Evolutionary conservation across 2,113 vertebrate genomes (phyloP).

Genomic region (Carassius auratus): DNA sequence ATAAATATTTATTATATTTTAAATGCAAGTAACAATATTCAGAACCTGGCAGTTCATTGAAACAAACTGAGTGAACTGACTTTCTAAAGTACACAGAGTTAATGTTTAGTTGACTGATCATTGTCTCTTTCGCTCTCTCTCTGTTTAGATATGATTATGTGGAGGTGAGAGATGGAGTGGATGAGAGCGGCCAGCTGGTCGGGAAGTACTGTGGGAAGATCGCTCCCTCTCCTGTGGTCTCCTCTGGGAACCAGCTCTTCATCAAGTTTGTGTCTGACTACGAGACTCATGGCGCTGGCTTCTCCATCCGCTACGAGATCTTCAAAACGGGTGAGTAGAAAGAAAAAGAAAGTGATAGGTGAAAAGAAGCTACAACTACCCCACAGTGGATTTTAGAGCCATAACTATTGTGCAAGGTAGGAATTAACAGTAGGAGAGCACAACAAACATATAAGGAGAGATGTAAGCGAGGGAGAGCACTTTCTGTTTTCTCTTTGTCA

Average conservation of each 20-base stretch:
- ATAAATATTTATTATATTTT: not conserved
- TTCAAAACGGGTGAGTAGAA: conserved; percentile 90
- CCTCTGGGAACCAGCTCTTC: conserved; percentile 90
- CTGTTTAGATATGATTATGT: conserved; percentile 92
- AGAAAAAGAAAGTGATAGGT: not conserved
- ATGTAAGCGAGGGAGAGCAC: not conserved
- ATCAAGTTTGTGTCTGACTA: conserved; percentile 99
- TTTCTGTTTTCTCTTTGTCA: conserved; percentile 24
- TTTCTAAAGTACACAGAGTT: not conserved
- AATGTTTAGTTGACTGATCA: not conserved
- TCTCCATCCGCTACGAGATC: conserved; percentile 98
- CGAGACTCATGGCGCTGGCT: conserved; percentile 96
- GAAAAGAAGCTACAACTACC: not conserved
- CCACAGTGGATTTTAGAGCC: not conserved
- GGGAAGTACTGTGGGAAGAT: conserved; percentile 99
- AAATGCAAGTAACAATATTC: not conserved
- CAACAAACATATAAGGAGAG: not conserved
- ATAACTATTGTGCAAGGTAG: not conserved
- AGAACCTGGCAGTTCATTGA: not conserved
- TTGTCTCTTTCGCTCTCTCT: not conserved
- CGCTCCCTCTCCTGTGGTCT: conserved; percentile 90
- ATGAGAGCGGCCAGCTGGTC: conserved; percentile 86
- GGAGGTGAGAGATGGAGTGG: conserved; percentile 93
- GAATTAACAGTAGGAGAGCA: not conserved
- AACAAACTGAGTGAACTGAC: not conserved